phyloP scores from a whole-genome alignment of 1,140 invertebrate genomes.

The Danaus plexippus region DNA sequence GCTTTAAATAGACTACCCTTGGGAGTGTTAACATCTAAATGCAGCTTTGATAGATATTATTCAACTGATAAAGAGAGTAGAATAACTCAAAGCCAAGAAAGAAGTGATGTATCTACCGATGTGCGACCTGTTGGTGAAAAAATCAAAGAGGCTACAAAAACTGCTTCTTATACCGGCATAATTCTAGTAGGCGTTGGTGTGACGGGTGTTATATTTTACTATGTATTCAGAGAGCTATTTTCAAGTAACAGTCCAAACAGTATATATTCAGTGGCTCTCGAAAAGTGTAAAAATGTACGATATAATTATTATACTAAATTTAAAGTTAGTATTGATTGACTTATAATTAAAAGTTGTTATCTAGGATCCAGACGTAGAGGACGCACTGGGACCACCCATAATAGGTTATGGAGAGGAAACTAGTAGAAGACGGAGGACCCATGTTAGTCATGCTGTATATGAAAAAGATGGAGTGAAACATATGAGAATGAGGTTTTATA shows the following conservation, averaged over 20 bases:
- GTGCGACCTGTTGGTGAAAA: conserved; percentile 77
- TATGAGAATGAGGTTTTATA: conserved; percentile 91
- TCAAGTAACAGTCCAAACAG: conserved; percentile 88
- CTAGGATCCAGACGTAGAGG: conserved; percentile 78
- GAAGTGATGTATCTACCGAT: conserved; percentile 71
- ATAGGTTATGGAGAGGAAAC: conserved; percentile 91
- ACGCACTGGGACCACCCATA: conserved; percentile 87
- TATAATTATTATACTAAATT: conserved; percentile 13
- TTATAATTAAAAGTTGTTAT: conserved; percentile 17
- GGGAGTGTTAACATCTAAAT: conserved; percentile 28
- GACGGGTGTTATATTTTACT: conserved; percentile 85
- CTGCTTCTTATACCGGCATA: conserved; percentile 85
- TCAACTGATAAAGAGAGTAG: conserved; percentile 45
- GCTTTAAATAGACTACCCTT: conserved; percentile 32
- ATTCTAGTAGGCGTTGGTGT: conserved; percentile 84
- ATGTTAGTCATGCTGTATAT: conserved; percentile 82
- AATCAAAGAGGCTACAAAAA: conserved; percentile 91
- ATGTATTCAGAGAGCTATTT: conserved; percentile 88
- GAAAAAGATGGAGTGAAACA: conserved; percentile 82
- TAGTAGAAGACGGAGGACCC: conserved; percentile 79
- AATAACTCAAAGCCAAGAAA: conserved; percentile 50
- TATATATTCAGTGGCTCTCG: conserved; percentile 84
- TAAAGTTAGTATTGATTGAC: neutral
- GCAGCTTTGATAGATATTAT: conserved; percentile 34
- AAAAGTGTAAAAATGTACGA: conserved; percentile 76